Evolutionary conservation across 1,140 invertebrate genomes (phyloP).

Genomic region (Apolygus lucorum): DNA sequence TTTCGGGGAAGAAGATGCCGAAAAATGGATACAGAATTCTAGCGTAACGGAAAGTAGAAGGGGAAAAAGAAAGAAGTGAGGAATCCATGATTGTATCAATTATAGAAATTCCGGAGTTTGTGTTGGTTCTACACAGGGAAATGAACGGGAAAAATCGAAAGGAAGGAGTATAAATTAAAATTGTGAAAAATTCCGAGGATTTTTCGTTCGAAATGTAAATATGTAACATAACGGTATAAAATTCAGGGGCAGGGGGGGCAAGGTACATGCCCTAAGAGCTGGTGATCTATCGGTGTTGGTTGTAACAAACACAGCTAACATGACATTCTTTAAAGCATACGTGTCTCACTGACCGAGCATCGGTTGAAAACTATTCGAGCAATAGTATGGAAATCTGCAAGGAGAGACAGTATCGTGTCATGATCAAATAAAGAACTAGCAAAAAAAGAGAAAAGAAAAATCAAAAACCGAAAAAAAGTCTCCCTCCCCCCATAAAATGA

Average conservation of each 20-base stretch:
- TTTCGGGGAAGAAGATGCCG: too few species aligned
- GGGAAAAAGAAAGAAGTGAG: too few species aligned
- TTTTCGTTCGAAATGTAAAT: too few species aligned
- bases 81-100: too few species aligned
- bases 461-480: background rate
- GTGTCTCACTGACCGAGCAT: constrained; percentile 32
- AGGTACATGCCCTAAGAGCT: constrained; percentile 25
- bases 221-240: background rate
- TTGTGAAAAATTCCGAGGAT: background rate
- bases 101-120: constrained; percentile 6
- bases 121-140: background rate
- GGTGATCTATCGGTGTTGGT: constrained; percentile 26
- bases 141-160: background rate
- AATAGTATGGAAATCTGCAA: constrained; percentile 65
- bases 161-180: background rate
- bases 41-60: too few species aligned
- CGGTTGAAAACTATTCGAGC: constrained; percentile 55
- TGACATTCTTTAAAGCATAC: constrained; percentile 29
- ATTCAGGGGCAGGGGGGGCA: constrained; percentile 13
- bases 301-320: constrained; percentile 29
- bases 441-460: constrained; percentile 19
- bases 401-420: constrained; percentile 40
- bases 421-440: constrained; percentile 26
- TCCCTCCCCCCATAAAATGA: background rate
- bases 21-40: too few species aligned